Conservation (phyloP, 2,797 vertebrate species). For the Lindbergichthys nudifrons region DNA sequence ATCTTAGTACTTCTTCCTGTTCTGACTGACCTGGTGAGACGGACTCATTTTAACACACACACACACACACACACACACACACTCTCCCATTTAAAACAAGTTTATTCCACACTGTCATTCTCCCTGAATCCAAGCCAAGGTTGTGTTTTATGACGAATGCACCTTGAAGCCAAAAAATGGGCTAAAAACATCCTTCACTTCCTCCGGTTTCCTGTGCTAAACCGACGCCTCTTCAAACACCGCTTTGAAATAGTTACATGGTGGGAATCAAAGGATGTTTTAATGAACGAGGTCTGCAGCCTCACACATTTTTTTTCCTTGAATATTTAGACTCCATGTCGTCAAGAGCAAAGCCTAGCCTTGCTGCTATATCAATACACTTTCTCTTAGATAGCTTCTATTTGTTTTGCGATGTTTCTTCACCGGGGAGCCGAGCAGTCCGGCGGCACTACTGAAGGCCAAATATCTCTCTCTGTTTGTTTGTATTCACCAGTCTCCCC, state of each 20-base stretch:
- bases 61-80: too few species aligned
- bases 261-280: conserved; percentile 42
- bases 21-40: not conserved
- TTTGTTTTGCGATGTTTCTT: conserved; percentile 39
- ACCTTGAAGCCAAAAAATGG: not conserved
- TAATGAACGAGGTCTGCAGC: conserved; percentile 42
- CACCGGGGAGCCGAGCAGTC: conserved; percentile 34
- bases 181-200: not conserved
- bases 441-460: conserved; percentile 50
- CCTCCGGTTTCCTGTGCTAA: conserved; percentile 4
- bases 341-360: conserved; percentile 29
- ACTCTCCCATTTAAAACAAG: too few species aligned
- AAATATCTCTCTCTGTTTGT: conserved; percentile 54
- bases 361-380: conserved; percentile 9
- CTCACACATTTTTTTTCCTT: conserved; percentile 32
- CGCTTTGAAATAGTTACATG: conserved; percentile 37
- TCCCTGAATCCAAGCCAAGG: conserved; percentile 9
- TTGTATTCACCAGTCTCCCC: conserved; percentile 61
- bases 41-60: not conserved
- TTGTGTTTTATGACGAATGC: not conserved
- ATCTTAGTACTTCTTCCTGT: too few species aligned
- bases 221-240: conserved; percentile 15
- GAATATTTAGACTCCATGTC: not conserved
- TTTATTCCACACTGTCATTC: not conserved
- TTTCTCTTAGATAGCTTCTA: conserved; percentile 40